Conservation (phyloP, 1,140 invertebrate species). For the Acromyrmex heyeri region DNA sequence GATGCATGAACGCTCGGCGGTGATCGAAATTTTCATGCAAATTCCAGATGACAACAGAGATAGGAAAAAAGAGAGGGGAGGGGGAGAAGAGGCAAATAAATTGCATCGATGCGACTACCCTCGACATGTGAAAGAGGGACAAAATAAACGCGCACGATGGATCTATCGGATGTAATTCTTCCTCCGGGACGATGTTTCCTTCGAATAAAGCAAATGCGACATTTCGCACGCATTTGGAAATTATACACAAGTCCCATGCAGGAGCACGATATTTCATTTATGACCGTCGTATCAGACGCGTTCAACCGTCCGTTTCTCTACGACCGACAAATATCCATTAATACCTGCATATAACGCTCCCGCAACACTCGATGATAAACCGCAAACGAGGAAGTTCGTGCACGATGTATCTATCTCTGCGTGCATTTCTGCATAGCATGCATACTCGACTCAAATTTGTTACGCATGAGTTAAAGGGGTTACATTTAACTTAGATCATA, state of each 20-base stretch:
- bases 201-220: background rate
- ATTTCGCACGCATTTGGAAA: background rate
- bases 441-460: background rate
- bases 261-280: background rate
- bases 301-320: slow-evolving; percentile 19
- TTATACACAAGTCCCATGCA: background rate
- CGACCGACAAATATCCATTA: slow-evolving; percentile 21
- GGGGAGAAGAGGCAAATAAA: background rate
- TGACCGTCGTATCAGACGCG: no score
- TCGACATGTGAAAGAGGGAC: background rate
- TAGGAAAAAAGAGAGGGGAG: background rate
- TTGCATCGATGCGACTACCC: slow-evolving; percentile 1
- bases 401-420: background rate
- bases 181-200: background rate
- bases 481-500: background rate
- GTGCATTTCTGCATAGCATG: background rate
- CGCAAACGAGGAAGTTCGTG: slow-evolving; percentile 27
- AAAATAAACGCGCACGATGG: slow-evolving; percentile 3
- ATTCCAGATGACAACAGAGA: slow-evolving; percentile 15
- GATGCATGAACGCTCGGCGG: background rate
- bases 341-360: slow-evolving; percentile 6
- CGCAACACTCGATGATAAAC: slow-evolving; percentile 36
- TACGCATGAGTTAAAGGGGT: background rate
- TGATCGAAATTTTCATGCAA: slow-evolving; percentile 53
- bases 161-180: slow-evolving; percentile 8